These are phyloP conservation scores for Poecilia gillii DNA, from an alignment of 2,797 vertebrate genomes.

Conservation along the genomic window DNA sequence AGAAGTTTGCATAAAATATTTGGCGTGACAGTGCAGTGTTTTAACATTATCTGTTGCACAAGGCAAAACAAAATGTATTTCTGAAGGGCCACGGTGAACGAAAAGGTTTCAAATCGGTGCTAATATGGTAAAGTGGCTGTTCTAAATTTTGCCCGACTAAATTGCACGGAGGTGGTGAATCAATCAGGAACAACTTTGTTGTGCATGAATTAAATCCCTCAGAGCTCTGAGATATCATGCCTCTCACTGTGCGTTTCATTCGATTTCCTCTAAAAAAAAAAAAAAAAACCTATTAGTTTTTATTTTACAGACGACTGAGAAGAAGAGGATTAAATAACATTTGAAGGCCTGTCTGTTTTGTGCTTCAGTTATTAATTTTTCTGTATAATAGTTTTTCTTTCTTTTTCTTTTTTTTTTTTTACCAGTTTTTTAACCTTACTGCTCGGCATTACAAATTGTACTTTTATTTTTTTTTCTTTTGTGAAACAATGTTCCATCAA, in stretches of 20 bases:
- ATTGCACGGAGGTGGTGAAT: neutral
- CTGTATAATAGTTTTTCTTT: neutral
- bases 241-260: neutral
- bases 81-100: neutral
- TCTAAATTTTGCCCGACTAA: neutral
- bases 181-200: constrained; percentile 3
- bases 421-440: neutral
- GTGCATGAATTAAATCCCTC: constrained; percentile 5
- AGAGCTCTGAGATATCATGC: neutral
- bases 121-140: neutral
- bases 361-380: neutral
- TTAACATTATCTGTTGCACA: neutral
- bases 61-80: neutral
- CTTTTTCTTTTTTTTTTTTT: neutral
- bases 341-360: neutral
- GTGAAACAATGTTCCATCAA: neutral
- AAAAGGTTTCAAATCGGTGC: neutral
- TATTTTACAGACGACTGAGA: neutral
- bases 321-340: constrained; percentile 1
- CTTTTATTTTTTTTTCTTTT: neutral
- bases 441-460: neutral
- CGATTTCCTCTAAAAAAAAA: neutral
- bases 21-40: no score
- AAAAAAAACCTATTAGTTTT: neutral
- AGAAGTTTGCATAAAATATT: no score